Base-by-base conservation (phyloP, 37 sponge, comb jelly and placozoan genomes). In the Tethya wilhelma region DNA sequence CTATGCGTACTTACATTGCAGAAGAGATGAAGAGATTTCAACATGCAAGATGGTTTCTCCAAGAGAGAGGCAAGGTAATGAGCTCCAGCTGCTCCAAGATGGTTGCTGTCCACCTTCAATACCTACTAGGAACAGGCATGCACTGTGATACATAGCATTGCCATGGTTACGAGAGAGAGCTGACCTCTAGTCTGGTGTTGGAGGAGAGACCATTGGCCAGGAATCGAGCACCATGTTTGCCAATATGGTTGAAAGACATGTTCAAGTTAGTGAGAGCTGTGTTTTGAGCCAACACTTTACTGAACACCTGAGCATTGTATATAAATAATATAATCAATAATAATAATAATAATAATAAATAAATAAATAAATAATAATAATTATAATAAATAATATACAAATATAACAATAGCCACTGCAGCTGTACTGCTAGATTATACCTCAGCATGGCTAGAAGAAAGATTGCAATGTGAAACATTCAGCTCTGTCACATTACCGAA, bases 401-500 rank as follows among this genome's bases (percentile, higher is more conserved):
- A n/a, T n/a, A n/a, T n/a, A n/a, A 49, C 53, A 14, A 49, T 49
- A 49, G 14, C 9, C 9, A 14, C 53, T 49, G 14, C 53, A 49
- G 14, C n/a, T n/a, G n/a, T n/a, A n/a, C n/a, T n/a, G n/a, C n/a
- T n/a, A n/a, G n/a, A n/a, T 34, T 37, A 12, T 23, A 75, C 62
- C 63, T 72, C 69, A 33, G 60, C 75, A 25, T 49, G 63, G 14
- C 60, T 1, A 34, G 57, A 49, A 3, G 1, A 6, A 30, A 87
- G n/a, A 44, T 2, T 28, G 43, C 69, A 87, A 19, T 36, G 34
- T 38, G 87, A 87, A 26, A 87, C 23, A 64, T 87, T 42, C 11
- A 87, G 69, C n/a, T 64, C 57, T 20, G 80, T 87, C 20, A 87
- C 75, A 73, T 87, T 79, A 71, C 58, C 36, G 46, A 87, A 68